Evolutionary conservation across 1,140 invertebrate species (phyloP), one percentile per base, ranked within the genome.

Genomic region (Octopus bimaculoides): DNA sequence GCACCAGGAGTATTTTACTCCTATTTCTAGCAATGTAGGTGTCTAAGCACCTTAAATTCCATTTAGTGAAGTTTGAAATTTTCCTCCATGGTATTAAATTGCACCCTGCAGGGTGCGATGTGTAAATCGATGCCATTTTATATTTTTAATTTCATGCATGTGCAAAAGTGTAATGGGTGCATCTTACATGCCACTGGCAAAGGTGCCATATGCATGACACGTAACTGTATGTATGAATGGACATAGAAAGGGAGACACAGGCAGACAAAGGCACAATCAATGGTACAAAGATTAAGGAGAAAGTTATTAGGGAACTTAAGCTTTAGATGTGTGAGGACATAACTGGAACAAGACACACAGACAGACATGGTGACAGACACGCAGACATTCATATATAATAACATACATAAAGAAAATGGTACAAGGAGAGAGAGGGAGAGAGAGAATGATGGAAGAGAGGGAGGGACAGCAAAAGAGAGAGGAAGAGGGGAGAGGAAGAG

Each of bases 401-500:
- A 66, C 9, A 66, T 10, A n/a, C 9, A n/a, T 9, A 66, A n/a
- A 66, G 61, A 66, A n/a, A 66, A n/a, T 10, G 61, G n/a, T 9
- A 66, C 9, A 66, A n/a, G n/a, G 61, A 66, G 61, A 66, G 61
- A 66, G 61, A 66, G 61, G n/a, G 61, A 9, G 61, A 66, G 61
- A 66, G 61, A 9, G 61, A 66, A n/a, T 10, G 61, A 66, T 9
- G n/a, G 61, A n/a, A n/a, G 61, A 66, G 9, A n/a, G 61, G n/a
- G 61, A 66, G 61, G n/a, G 61, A n/a, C 61, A 66, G 61, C 9
- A 66, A 66, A 66, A 66, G 9, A n/a, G 61, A 66, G 61, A 66
- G 61, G n/a, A 9, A 66, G 61, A 66, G 61, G n/a, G n/a, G 61
- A 66, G 61, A 66, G n/a, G 61, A 66, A 66, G 61, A 66, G n/a